Base-by-base conservation (phyloP, 2,797 vertebrate genomes). In the Lutra lutra region DNA sequence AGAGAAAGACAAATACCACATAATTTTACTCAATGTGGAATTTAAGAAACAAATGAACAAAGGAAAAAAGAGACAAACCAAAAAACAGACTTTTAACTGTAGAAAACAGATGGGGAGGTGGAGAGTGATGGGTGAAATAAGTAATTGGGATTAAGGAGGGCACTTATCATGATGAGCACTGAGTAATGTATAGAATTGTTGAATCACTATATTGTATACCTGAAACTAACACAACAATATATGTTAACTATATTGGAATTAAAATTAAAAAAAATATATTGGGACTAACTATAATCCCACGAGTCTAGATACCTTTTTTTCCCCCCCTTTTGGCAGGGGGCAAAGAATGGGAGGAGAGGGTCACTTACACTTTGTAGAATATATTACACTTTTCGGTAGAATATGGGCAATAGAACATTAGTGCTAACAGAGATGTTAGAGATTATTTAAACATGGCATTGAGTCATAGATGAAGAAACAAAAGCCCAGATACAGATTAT, bases 391-490 rank as follows among this genome's bases (percentile, higher is more conserved):
- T 68, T 35, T 66, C 35, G 14, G 40, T 79, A 73, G 58, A 96
- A 83, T 32, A 73, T 80, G 38, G 46, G 51, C 4, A 70, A 32
- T 38, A 64, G 43, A 75, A 43, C 40, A 43, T 60, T 86, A 84
- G 51, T 84, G 23, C 40, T 93, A 25, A 68, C 83, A 38, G 38
- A 27, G n/a, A 64, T 48, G 66, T 13, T 80, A 86, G 48, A 62
- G 27, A 89, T 86, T 66, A 88, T 38, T 60, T 66, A 43, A 82
- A 43, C 4, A 60, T 13, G 85, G 48, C 35, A 88, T 21, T 2
- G 2, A 88, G 60, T 98, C 70, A 66, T 13, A 70, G 93, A 70
- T 32, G 40, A 90, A 97, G 23, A 86, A 86, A 64, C 48, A 66
- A 58, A 95, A 86, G n/a, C 5, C 77, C 46, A 43, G 56, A 14